Base-by-base conservation (phyloP, 2,113 vertebrate species). In the Pseudopipra pipra region DNA sequence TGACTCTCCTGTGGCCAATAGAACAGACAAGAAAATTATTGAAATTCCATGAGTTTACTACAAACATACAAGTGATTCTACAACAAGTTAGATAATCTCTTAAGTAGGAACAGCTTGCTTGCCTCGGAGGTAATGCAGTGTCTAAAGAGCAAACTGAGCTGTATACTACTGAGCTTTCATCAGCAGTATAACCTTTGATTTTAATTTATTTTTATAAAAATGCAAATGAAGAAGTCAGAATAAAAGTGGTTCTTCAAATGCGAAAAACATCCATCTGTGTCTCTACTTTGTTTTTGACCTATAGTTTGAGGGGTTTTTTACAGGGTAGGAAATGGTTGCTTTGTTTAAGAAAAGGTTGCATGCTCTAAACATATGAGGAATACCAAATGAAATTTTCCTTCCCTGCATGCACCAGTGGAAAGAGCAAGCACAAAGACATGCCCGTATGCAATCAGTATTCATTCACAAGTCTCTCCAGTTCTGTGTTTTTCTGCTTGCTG, bases 21-120 rank as follows among this genome's bases (percentile, higher is more conserved):
- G 89, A 95, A 84, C 13, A 84, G 74, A 82, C 81, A 88, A 95
- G 75, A 73, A 86, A 88, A 94, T 84, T 16, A 85, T 70, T 93
- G 82, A 92, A 81, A 56, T 21, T 84, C 61, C 63, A 31, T 22
- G 47, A 27, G 30, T 73, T 89, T 94, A 30, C 14, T 59, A 33
- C 24, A 47, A 11, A 46, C 75, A 91, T 84, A 65, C 47, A 82
- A 73, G 47, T 87, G 90, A 89, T 90, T 83, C 75, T 92, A 43
- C 51, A 88, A 51, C 43, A 71, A 63, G 37, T 79, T 43, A 73
- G 58, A 52, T 37, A 80, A 65, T 52, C 41, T 85, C 35, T 78
- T 65, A 54, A 66, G 44, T 3, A 59, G 23, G 17, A 87, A 28
- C 15, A 86, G 33, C 8, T 54, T 89, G 49, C 46, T 87, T 92